These are phyloP conservation scores for Euwallacea fornicatus DNA, from an alignment of 1,140 invertebrate genomes.

Conservation along the genomic window DNA sequence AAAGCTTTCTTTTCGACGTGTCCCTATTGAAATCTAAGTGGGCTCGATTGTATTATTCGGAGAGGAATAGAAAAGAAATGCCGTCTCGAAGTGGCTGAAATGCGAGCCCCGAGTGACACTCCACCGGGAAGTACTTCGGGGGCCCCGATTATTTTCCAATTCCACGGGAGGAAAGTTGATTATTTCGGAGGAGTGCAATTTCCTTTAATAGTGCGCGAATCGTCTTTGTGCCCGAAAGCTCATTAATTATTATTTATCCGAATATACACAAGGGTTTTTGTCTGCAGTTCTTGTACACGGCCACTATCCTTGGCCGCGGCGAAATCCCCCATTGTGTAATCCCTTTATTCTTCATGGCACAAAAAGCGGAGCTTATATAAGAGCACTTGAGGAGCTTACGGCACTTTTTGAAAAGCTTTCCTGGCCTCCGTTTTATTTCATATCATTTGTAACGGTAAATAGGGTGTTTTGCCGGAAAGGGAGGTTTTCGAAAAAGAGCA, in stretches of 20 bases:
- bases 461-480: constrained; percentile 9
- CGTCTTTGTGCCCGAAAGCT: too few relatives aligned
- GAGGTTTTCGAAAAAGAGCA: constrained; percentile 4
- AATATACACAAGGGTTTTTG: too few relatives aligned
- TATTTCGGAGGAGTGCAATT: neutral
- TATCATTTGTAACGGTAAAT: constrained; percentile 19
- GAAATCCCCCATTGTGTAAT: constrained; percentile 12
- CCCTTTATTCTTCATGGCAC: constrained; percentile 16
- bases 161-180: constrained; percentile 14
- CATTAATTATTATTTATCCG: too few relatives aligned
- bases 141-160: constrained; percentile 34
- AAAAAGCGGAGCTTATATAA: constrained; percentile 10
- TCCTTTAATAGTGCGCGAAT: neutral
- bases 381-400: constrained; percentile 11
- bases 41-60: constrained; percentile 39
- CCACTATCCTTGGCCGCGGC: neutral
- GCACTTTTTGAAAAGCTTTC: constrained; percentile 17
- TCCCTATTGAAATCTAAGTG: constrained; percentile 32
- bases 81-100: constrained; percentile 24
- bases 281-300: neutral
- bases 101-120: constrained; percentile 35
- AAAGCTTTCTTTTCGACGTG: constrained; percentile 30
- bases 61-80: constrained; percentile 37
- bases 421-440: constrained; percentile 11
- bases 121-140: constrained; percentile 30